Base-by-base conservation (phyloP, 2,888 invertebrate genomes). In the Hemithea aestivaria region DNA sequence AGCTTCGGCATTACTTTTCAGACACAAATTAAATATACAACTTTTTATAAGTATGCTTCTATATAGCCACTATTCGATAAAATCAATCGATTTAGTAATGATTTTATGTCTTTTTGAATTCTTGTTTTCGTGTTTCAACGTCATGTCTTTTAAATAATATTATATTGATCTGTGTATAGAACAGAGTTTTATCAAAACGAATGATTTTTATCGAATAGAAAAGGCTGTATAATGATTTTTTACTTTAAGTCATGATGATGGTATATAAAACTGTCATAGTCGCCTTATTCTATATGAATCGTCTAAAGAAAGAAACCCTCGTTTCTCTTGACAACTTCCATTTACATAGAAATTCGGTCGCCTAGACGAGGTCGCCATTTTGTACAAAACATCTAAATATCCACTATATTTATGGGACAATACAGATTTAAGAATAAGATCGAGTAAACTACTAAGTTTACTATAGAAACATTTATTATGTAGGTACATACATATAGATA, bases 341-440 rank as follows among this genome's bases (percentile, higher is more conserved):
- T 55, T 71, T 70, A 73, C 62, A 70, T 71, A 82, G 78, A 85
- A 87, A 85, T 87, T 87, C 85, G 85, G 84, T 79, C 62, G 74
- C 80, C 85, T 85, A 87, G 87, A 87, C 73, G 87, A 87, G 87
- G 87, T 79, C 73, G 74, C 75, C 76, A 70, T 69, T 73, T 82
- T 84, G 78, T 84, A 85, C 81, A 83, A 84, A 83, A 78, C 76
- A 74, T 69, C 79, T 80, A 73, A 65, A 41, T 57, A 73, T 71
- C 69, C 57, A 66, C 74, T 75, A 73, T 67, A 68, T 73, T 62
- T 75, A 79, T 67, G 73, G 78, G 77, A 84, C 78, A 78, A 76
- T 83, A 81, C 78, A 80, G 77, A 73, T 78, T 76, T 69, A 75
- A 73, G 77, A 74, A 74, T 74, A 81, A 72, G 78, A 78, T 69